A percentile compares a stretch with the other conserved stretches of the same genome.
Conservation (phyloP, 2,888 invertebrate species). For the Azorinus chamasolen region DNA sequence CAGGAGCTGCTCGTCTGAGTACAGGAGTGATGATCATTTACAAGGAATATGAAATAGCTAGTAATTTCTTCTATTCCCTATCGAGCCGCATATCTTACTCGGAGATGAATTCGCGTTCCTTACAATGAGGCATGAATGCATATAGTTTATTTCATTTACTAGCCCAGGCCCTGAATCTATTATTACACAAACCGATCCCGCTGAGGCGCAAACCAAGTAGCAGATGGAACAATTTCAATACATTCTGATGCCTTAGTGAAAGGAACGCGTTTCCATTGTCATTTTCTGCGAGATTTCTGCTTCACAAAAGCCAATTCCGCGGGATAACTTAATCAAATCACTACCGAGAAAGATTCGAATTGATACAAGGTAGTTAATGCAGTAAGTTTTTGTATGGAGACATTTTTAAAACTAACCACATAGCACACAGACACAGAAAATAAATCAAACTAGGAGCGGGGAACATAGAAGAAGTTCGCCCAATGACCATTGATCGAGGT, state of each 20-base stretch:
- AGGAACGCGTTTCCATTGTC: slow-evolving; percentile 44
- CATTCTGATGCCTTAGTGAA: slow-evolving; percentile 37
- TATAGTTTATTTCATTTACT: slow-evolving; percentile 25
- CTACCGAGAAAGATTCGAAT: slow-evolving; percentile 61
- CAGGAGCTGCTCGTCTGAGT: neutral
- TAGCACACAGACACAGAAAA: neutral
- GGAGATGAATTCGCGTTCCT: slow-evolving; percentile 13
- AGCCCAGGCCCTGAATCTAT: slow-evolving; percentile 12
- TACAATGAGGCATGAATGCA: slow-evolving; percentile 7
- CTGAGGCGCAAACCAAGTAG: slow-evolving; percentile 33
- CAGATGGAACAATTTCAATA: slow-evolving; percentile 45
- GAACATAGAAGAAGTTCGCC: too few relatives aligned
- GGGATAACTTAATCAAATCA: slow-evolving; percentile 60
- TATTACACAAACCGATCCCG: slow-evolving; percentile 30
- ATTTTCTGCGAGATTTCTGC: slow-evolving; percentile 43
- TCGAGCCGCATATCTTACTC: slow-evolving; percentile 12
- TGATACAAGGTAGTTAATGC: slow-evolving; percentile 67
- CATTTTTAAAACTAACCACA: neutral
- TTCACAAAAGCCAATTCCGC: slow-evolving; percentile 30
- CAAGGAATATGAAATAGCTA: neutral
- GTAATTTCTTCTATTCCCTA: slow-evolving; percentile 14
- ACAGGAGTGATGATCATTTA: neutral
- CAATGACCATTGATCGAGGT: too few relatives aligned
- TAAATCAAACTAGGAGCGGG: neutral
- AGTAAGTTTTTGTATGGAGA: slow-evolving; percentile 55